These are phyloP conservation scores for Anoplopoma fimbria DNA, from an alignment of 2,113 vertebrate species.

Conservation along the genomic window DNA sequence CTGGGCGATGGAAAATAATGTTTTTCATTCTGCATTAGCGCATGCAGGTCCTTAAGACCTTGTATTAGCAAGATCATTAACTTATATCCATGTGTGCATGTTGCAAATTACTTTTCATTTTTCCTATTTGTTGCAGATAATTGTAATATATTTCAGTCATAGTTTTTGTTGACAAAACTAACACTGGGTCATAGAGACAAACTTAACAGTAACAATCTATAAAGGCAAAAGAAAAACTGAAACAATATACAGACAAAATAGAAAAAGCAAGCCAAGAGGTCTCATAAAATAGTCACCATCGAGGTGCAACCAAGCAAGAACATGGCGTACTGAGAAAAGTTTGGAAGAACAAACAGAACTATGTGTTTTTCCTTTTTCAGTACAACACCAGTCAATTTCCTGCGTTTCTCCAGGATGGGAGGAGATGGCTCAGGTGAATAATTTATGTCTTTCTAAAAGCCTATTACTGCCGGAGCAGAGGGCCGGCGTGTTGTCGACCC, in stretches of 20 bases:
- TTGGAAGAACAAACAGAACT: conserved; percentile 12
- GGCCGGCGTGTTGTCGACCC: background rate
- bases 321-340: background rate
- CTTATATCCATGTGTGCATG: background rate
- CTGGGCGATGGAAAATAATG: background rate
- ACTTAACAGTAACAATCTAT: background rate
- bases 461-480: conserved; percentile 33
- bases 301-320: conserved; percentile 1
- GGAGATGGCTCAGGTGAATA: conserved; percentile 37
- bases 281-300: background rate
- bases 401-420: conserved; percentile 16
- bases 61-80: background rate
- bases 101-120: background rate
- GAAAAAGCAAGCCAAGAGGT: no score
- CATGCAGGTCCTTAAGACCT: background rate
- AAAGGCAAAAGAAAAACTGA: background rate
- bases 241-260: background rate
- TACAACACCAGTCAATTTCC: conserved; percentile 37
- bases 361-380: no score
- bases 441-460: conserved; percentile 56
- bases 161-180: background rate
- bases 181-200: background rate
- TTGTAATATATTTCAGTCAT: background rate
- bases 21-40: background rate
- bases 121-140: background rate